phyloP scores from a whole-genome alignment of 2,888 invertebrate genomes.

The Aphidoletes aphidimyza region DNA sequence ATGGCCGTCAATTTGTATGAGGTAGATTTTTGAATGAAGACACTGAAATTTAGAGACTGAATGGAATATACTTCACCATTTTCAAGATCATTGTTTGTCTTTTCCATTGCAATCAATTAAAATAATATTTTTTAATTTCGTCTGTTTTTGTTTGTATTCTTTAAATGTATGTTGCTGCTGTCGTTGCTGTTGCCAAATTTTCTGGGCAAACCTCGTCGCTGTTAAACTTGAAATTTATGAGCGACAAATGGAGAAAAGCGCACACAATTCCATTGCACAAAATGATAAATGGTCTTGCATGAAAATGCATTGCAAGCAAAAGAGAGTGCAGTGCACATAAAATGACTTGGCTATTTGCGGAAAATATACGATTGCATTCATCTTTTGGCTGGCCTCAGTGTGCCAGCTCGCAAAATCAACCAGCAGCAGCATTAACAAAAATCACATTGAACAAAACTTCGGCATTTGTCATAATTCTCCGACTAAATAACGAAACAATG shows the following conservation, averaged over 20 bases:
- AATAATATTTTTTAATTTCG: too few species aligned
- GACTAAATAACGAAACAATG: slow-evolving; percentile 18
- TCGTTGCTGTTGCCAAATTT: not conserved
- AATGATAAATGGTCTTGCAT: slow-evolving; percentile 6
- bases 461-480: slow-evolving; percentile 49
- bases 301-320: slow-evolving; percentile 26
- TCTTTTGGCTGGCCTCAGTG: not conserved
- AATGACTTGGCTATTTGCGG: slow-evolving; percentile 43
- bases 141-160: not conserved
- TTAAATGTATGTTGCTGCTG: not conserved
- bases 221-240: slow-evolving; percentile 25
- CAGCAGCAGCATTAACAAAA: slow-evolving; percentile 47
- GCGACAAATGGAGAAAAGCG: slow-evolving; percentile 9
- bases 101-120: not conserved
- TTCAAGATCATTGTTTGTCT: not conserved
- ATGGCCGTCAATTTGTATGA: not conserved
- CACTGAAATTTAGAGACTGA: too few species aligned
- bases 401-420: not conserved
- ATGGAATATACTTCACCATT: too few species aligned
- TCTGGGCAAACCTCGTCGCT: not conserved
- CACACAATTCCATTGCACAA: not conserved
- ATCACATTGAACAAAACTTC: not conserved
- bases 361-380: slow-evolving; percentile 51
- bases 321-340: not conserved
- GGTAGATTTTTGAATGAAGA: too few species aligned